Conservation (phyloP, 2,113 vertebrate genomes). For the Hemiprocne comata region DNA sequence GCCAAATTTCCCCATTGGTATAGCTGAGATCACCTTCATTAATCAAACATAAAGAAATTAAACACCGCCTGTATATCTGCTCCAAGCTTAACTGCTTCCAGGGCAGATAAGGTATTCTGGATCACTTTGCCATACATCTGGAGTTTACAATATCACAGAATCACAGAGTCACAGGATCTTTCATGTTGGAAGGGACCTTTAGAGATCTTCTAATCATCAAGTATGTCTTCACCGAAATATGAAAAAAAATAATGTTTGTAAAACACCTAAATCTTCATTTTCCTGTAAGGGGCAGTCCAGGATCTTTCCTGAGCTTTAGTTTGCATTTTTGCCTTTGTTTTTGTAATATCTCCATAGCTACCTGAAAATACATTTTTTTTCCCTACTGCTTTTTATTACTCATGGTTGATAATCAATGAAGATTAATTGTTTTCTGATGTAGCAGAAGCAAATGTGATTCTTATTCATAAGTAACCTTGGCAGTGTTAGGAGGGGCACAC, state of each 20-base stretch:
- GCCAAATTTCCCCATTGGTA: neutral
- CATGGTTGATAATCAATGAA: slow-evolving; percentile 45
- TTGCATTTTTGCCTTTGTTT: neutral
- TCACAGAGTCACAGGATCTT: too few relatives aligned
- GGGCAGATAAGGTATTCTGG: neutral
- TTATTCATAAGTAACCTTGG: slow-evolving; percentile 48
- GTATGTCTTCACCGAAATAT: neutral
- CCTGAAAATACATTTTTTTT: slow-evolving; percentile 20
- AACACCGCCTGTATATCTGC: neutral
- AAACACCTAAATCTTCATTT: neutral
- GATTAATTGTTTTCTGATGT: slow-evolving; percentile 57
- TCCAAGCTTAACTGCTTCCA: neutral
- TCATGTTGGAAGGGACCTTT: too few relatives aligned
- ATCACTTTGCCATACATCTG: neutral
- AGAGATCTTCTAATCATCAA: neutral
- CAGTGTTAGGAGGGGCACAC: neutral
- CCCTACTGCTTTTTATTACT: slow-evolving; percentile 20
- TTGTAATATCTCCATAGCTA: neutral
- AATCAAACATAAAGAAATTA: slow-evolving; percentile 14
- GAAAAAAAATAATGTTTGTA: neutral
- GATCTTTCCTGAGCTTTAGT: neutral
- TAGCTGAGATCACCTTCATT: neutral
- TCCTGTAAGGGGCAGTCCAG: neutral
- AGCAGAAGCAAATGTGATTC: slow-evolving; percentile 34
- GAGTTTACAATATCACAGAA: neutral